These are phyloP conservation scores for Aphelenchoides bicaudatus DNA, from an alignment of 2,888 invertebrate species.

Conservation along the genomic window DNA sequence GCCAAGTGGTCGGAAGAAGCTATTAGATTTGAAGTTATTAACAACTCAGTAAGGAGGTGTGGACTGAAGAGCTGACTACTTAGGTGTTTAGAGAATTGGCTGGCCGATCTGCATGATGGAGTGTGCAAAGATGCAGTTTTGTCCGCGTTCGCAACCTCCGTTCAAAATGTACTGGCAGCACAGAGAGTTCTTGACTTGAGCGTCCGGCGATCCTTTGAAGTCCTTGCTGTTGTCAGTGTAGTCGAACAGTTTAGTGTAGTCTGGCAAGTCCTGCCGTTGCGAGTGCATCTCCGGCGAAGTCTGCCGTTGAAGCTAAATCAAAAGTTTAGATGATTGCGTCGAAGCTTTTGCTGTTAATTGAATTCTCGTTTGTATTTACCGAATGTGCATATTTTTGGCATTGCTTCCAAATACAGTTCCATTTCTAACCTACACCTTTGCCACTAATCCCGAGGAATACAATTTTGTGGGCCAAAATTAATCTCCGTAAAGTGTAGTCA, in stretches of 20 bases:
- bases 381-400: too few species aligned
- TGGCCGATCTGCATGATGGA: slow-evolving; percentile 13
- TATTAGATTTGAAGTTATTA: too few species aligned
- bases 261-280: background rate
- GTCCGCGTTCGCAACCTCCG: background rate
- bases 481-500: too few species aligned
- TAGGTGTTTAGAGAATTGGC: too few species aligned
- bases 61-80: too few species aligned
- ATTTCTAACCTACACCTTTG: too few species aligned
- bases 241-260: slow-evolving; percentile 2
- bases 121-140: slow-evolving; percentile 10
- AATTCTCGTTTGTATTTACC: too few species aligned
- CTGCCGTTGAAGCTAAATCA: background rate
- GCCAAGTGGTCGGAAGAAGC: background rate
- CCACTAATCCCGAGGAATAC: too few species aligned
- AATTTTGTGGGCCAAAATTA: too few species aligned
- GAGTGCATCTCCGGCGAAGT: background rate
- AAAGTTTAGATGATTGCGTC: slow-evolving; percentile 2
- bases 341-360: too few species aligned
- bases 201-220: background rate
- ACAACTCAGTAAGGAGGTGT: too few species aligned
- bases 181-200: slow-evolving; percentile 4
- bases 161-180: slow-evolving; percentile 4
- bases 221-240: background rate
- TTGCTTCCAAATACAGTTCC: too few species aligned